Conservation (phyloP, 2,888 invertebrate genomes). For the Lysandra bellargus region DNA sequence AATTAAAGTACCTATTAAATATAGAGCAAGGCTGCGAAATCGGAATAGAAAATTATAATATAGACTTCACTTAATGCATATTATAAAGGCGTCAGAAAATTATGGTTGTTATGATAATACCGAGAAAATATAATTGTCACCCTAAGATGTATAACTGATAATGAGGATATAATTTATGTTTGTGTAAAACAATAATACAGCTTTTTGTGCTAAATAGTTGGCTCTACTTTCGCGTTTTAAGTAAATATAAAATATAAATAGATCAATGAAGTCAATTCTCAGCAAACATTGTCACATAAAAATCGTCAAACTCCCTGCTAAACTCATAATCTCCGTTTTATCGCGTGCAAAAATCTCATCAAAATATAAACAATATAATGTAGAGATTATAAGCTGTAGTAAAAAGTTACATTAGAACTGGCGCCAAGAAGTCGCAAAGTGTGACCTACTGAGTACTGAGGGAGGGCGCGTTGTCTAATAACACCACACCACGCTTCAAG, state of each 20-base stretch:
- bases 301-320: no score
- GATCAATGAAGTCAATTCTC: no score
- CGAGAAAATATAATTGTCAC: not conserved
- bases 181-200: not conserved
- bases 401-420: conserved; percentile 32
- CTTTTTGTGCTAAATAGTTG: not conserved
- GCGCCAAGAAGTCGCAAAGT: conserved; percentile 38
- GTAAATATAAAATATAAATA: no score
- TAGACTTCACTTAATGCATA: not conserved
- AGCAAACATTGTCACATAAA: no score
- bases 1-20: not conserved
- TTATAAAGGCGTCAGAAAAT: not conserved
- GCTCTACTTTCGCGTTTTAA: not conserved
- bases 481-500: not conserved
- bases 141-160: not conserved
- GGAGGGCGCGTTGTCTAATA: conserved; percentile 27
- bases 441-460: conserved; percentile 38
- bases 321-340: not conserved
- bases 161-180: not conserved
- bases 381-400: not conserved
- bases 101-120: not conserved
- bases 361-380: not conserved
- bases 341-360: not conserved
- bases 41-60: not conserved
- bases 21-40: not conserved